Conservation (phyloP, 2,888 invertebrate species). For the Acrobasis repandana region DNA sequence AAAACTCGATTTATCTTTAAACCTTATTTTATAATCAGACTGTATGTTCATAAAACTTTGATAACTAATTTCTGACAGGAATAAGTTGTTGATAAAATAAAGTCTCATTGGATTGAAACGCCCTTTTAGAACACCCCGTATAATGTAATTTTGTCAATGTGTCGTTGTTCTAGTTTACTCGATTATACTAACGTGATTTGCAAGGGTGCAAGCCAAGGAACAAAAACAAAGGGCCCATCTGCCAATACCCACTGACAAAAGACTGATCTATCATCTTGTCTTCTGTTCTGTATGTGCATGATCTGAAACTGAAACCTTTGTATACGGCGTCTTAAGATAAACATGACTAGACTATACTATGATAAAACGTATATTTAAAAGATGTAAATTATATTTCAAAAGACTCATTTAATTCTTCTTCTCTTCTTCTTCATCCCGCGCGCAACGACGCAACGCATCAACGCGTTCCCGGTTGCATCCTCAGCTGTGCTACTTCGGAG, state of each 20-base stretch:
- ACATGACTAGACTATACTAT: too few species aligned
- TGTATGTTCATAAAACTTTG: too few species aligned
- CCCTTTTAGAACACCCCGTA: conserved; percentile 7
- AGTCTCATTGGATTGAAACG: conserved; percentile 5
- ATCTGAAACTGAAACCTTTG: conserved; percentile 12
- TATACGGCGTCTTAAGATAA: conserved; percentile 5
- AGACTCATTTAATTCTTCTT: too few species aligned
- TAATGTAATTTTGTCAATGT: conserved; percentile 13
- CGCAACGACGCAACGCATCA: too few species aligned
- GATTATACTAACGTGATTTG: conserved; percentile 19
- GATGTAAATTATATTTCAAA: too few species aligned
- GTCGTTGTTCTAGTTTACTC: conserved; percentile 16
- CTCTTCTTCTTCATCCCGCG: too few species aligned
- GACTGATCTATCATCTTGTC: conserved; percentile 8
- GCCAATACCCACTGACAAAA: conserved; percentile 7
- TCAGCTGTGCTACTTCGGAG: too few species aligned
- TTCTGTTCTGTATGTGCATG: conserved; percentile 22
- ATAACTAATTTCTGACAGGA: too few species aligned
- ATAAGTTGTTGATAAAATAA: conserved; percentile 4
- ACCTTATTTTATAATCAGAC: too few species aligned
- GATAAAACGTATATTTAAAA: too few species aligned
- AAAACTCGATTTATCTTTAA: too few species aligned
- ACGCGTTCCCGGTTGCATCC: too few species aligned
- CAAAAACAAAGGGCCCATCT: conserved; percentile 21
- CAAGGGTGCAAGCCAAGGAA: conserved; percentile 19